Evolutionary conservation across 1,140 invertebrate genomes (phyloP), one percentile per base, ranked within the genome.

Genomic region (Hermetia illucens): DNA sequence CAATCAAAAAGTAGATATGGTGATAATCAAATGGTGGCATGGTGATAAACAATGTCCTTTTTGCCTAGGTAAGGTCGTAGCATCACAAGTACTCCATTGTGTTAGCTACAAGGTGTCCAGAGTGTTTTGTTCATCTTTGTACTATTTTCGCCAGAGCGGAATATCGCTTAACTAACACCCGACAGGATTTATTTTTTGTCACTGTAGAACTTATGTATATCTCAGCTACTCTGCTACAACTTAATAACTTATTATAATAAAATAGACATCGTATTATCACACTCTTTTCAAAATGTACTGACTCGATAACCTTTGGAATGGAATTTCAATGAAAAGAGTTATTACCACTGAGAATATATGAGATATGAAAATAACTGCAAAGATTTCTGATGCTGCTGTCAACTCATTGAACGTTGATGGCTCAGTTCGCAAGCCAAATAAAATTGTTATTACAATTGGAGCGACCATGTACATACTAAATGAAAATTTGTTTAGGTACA

Each of bases 391-490:
- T 12, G 21, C 38, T 5, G 45, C 44, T 13, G 27, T 33, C 12
- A 42, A 20, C 29, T 44, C 43, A 33, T 22, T 45, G 29, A 47
- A 47, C 15, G 29, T 36, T 15, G 43, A 44, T 13, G 45, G 30
- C 15, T 44, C 43, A 25, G 37, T 41, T 32, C 43, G 39, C 21
- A 38, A 16, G 17, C 38, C 45, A 34, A 41, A 47, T 25, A 31
- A 20, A 13, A 30, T 15, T 16, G 43, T 21, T 24, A 44, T 36
- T 30, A 47, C 29, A 9, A 45, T 21, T 17, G 45, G 45, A 8
- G 43, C 41, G 16, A 47, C 15, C 43, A 47, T 40, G 38, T 47
- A 47, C 29, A 47, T 39, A 37, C 43, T 42, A 24, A 36, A 47
- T 21, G 38, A 47, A 20, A 47, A 47, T 30, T 45, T 44, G 34